Evolutionary conservation across 2,797 vertebrate species (phyloP).

Genomic region (Hypotaenidia philippensis): DNA sequence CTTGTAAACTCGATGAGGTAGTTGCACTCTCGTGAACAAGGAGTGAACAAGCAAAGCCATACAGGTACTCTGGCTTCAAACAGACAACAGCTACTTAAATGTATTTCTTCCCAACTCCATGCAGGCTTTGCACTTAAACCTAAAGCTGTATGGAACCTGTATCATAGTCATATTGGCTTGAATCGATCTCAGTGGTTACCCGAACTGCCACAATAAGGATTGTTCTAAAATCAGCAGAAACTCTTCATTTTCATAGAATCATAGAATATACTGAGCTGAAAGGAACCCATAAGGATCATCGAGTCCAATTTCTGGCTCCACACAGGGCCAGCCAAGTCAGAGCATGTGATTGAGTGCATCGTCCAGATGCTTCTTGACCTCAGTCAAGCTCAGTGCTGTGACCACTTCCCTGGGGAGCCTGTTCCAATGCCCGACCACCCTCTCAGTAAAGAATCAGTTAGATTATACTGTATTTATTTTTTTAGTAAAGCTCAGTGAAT

Average conservation of each 20-base stretch:
- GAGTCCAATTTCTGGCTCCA: too few species aligned
- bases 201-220: not conserved
- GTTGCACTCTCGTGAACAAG: not conserved
- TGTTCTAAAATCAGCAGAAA: conserved; percentile 9
- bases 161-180: not conserved
- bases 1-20: not conserved
- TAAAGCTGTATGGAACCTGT: not conserved
- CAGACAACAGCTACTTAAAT: not conserved
- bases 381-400: too few species aligned
- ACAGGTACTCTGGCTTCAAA: not conserved
- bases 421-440: too few species aligned
- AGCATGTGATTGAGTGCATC: too few species aligned
- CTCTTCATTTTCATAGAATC: not conserved
- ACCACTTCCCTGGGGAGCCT: too few species aligned
- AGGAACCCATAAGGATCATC: too few species aligned
- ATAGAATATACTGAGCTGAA: too few species aligned
- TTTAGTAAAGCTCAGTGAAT: not conserved
- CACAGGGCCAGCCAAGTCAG: too few species aligned
- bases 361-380: too few species aligned
- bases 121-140: not conserved
- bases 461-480: not conserved
- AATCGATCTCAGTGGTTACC: not conserved
- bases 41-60: not conserved
- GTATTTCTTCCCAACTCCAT: not conserved
- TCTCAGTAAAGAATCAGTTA: not conserved